Conservation (phyloP, 2,797 vertebrate species). For the Tachyglossus aculeatus region DNA sequence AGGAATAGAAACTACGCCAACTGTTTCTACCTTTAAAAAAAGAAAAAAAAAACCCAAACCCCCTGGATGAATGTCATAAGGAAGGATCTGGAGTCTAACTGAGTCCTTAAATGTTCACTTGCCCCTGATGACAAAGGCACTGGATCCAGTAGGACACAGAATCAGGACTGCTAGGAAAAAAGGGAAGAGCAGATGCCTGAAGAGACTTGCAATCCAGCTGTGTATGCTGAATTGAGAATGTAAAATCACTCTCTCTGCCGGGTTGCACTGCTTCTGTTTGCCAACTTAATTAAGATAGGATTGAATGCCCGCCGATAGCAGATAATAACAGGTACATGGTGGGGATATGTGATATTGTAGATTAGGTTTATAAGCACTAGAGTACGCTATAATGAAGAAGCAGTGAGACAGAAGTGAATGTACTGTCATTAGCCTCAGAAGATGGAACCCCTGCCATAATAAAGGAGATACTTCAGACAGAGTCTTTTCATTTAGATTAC, state of each 20-base stretch:
- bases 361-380: constrained; percentile 45
- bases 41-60: too few species aligned
- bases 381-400: constrained; percentile 13
- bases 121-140: too few species aligned
- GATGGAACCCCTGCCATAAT: constrained; percentile 26
- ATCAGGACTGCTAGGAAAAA: constrained; percentile 46
- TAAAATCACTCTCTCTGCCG: constrained; percentile 31
- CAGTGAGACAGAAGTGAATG: constrained; percentile 39
- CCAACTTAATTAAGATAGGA: constrained; percentile 69
- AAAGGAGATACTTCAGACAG: constrained; percentile 12
- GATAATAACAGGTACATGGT: constrained; percentile 52
- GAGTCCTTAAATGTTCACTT: too few species aligned
- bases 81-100: too few species aligned
- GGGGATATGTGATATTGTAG: constrained; percentile 45
- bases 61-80: too few species aligned
- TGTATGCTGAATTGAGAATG: constrained; percentile 27
- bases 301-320: constrained; percentile 45
- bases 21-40: too few species aligned
- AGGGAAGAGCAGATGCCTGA: constrained; percentile 47
- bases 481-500: constrained; percentile 37
- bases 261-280: constrained; percentile 43
- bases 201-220: constrained; percentile 53
- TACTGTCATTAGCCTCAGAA: constrained; percentile 7
- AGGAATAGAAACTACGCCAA: too few species aligned
- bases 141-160: constrained; percentile 20